A percentile compares a stretch with the other conserved stretches of the same genome.
These are phyloP conservation scores for Noctuana brunneofusca DNA, from an alignment of 2,888 invertebrate species.

Conservation along the genomic window DNA sequence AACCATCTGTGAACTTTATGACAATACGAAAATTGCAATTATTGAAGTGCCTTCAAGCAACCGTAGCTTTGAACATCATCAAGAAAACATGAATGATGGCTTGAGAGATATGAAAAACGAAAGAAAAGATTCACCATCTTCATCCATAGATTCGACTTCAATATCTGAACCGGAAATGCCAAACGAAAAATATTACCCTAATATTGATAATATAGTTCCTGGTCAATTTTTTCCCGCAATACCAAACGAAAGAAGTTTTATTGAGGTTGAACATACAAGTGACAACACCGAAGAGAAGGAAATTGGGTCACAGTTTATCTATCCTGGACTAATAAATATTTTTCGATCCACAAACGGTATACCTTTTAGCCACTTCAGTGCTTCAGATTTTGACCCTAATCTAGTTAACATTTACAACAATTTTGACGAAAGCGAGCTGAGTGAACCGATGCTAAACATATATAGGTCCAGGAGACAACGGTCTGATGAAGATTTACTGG, in stretches of 20 bases:
- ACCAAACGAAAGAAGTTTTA: background rate
- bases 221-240: background rate
- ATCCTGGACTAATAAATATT: background rate
- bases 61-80: background rate
- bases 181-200: background rate
- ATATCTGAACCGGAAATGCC: background rate
- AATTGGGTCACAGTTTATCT: background rate
- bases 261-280: background rate
- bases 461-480: constrained; percentile 14
- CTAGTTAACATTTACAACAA: background rate
- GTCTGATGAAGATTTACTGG: constrained; percentile 51
- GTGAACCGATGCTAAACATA: background rate
- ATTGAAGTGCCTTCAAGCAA: background rate
- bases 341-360: background rate
- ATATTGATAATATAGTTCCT: background rate
- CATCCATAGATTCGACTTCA: background rate
- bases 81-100: background rate
- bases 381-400: background rate
- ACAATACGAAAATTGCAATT: background rate
- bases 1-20: constrained; percentile 10
- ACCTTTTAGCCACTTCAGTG: background rate
- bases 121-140: background rate
- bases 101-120: background rate
- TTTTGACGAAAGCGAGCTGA: background rate
- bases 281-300: background rate